Evolutionary conservation across 2,797 vertebrate genomes (phyloP), one percentile per base, ranked within the genome.

Genomic region (Macropus fuliginosus): DNA sequence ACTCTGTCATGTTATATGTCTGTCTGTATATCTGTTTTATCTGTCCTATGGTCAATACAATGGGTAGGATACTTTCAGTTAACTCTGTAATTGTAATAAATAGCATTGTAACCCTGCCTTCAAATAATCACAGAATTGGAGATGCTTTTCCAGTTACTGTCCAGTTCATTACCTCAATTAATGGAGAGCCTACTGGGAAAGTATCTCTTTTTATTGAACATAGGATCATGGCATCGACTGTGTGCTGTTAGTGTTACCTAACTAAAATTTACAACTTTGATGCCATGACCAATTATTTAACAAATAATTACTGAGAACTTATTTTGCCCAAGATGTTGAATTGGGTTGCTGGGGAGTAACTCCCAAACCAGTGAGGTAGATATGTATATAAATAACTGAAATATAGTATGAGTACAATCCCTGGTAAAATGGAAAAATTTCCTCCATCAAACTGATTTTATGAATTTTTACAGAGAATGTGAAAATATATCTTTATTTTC

Each of bases 331-430:
- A 18, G 21, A 81, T 4, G 16, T 9, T 74, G 9, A 46, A 8
- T 24, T 81, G 18, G 66, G 40, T 81, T 81, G 40, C 40, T 81
- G 74, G 46, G n/a, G n/a, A 91, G 34, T 31, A 93, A 91, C 90
- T 91, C 56, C 92, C 31, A 96, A 62, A 95, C 94, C 55, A 74
- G 24, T n/a, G 3, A 56, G 27, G 81, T 55, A 54, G 29, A 74
- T 90, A 93, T 54, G 93, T 54, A 50, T 9, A 91, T 91, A 90
- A 91, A 91, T 94, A 94, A 56, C 56, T 94, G 62, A 12, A 40
- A 81, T 29, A 92, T 46, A 59, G 46, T 55, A 90, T 46, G 9
- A 10, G 18, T 46, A 5, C 34, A 24, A 27, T 46, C 8, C 18
- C 9, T 81, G 21, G n/a, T 27, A 40, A 21, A 46, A 31, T 40